Evolutionary conservation across 1,140 invertebrate genomes (phyloP).

Genomic region (Drosophila albomicans): DNA sequence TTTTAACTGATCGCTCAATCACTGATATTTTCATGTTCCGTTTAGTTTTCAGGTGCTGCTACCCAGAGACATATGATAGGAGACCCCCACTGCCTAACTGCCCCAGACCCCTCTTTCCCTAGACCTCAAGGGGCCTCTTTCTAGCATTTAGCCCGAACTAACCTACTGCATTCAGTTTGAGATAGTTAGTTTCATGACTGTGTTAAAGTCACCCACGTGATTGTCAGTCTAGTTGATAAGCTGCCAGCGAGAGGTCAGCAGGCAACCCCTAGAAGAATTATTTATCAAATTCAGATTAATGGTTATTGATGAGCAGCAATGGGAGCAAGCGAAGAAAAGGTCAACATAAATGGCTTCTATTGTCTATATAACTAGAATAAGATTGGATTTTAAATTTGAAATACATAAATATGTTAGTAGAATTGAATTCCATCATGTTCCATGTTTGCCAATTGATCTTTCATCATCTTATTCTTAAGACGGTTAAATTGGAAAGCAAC

Average conservation of each 20-base stretch:
- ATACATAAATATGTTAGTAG: no score
- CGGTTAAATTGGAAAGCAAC: no score
- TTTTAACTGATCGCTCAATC: conserved; percentile 82
- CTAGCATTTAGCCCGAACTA: no score
- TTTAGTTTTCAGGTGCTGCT: conserved; percentile 34
- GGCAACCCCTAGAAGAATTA: conserved; percentile 1
- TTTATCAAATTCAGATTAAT: not conserved
- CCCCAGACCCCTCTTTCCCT: not conserved
- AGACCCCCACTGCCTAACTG: not conserved
- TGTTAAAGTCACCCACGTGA: conserved; percentile 59
- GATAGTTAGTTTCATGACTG: conserved; percentile 22
- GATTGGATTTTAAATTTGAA: no score
- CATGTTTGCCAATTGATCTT: no score
- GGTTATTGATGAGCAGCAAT: no score
- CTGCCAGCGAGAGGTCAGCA: conserved; percentile 49
- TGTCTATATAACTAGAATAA: no score
- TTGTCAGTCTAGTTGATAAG: conserved; percentile 55
- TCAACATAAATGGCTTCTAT: no score
- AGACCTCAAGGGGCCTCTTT: no score
- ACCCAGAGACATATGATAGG: conserved; percentile 39
- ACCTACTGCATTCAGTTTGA: conserved; percentile 14
- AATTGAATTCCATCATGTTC: no score
- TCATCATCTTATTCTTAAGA: no score
- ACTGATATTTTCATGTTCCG: conserved; percentile 61
- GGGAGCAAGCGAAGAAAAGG: no score